Evolutionary conservation across 1,140 invertebrate species (phyloP).

Genomic region (Panagrolaimus sp.): DNA sequence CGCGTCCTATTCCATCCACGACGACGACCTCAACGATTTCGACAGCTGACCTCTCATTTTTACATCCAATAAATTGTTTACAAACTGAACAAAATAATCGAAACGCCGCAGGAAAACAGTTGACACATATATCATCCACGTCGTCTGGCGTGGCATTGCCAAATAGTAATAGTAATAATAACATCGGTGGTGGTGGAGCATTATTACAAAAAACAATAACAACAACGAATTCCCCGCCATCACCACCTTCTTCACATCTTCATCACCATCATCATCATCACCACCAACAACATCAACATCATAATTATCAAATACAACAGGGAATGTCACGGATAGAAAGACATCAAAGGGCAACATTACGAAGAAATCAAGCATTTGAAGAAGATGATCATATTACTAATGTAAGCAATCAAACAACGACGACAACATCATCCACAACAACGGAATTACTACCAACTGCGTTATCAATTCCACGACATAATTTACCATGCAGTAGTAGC

Average conservation of each 20-base stretch:
- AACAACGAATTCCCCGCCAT: too few relatives aligned
- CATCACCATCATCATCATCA: background rate
- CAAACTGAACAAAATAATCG: constrained; percentile 1
- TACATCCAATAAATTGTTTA: background rate
- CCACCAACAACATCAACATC: background rate
- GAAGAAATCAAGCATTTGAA: background rate
- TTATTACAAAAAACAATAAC: too few relatives aligned
- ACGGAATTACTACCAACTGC: background rate
- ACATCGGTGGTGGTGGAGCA: background rate
- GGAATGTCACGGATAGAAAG: background rate
- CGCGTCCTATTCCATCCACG: background rate
- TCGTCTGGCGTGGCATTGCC: constrained; percentile 6
- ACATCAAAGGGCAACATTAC: constrained; percentile 1
- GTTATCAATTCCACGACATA: constrained; percentile 1
- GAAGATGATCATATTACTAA: background rate
- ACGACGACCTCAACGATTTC: constrained; percentile 9
- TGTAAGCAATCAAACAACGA: background rate
- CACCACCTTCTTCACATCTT: too few relatives aligned
- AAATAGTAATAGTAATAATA: background rate
- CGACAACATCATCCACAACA: too few relatives aligned
- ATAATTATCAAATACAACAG: background rate
- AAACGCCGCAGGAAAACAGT: background rate
- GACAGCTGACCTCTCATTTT: constrained; percentile 1
- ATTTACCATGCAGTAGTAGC: background rate
- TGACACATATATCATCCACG: background rate